Evolutionary conservation across 2,888 invertebrate genomes (phyloP).

Genomic region (Pherbina coryleti): DNA sequence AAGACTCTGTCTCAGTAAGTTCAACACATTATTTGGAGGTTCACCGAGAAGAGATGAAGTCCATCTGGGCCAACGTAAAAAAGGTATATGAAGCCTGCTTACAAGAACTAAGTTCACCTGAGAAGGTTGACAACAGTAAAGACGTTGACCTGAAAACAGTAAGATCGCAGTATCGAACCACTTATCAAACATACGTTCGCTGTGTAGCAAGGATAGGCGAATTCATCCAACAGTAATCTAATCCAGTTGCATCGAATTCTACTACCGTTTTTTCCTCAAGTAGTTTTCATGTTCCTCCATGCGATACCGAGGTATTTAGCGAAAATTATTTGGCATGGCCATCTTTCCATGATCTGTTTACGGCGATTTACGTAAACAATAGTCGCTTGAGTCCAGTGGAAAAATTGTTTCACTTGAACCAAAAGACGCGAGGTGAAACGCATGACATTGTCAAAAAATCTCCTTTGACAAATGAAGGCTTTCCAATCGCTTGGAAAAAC

Average conservation of each 20-base stretch:
- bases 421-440: slow-evolving; percentile 7
- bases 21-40: too few species aligned
- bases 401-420: background rate
- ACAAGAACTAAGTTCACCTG: too few species aligned
- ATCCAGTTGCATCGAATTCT: slow-evolving; percentile 1
- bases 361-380: slow-evolving; percentile 12
- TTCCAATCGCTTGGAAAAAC: background rate
- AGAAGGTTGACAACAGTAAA: background rate
- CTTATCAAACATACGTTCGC: background rate
- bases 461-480: background rate
- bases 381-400: background rate
- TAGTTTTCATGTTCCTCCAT: too few species aligned
- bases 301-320: too few species aligned
- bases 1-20: too few species aligned
- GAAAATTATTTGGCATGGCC: slow-evolving; percentile 12
- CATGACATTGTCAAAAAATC: slow-evolving; percentile 2
- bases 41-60: too few species aligned
- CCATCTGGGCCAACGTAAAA: too few species aligned
- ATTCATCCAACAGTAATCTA: too few species aligned
- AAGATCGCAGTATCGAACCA: background rate
- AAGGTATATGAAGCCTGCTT: too few species aligned
- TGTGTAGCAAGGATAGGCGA: background rate
- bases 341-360: slow-evolving; percentile 16
- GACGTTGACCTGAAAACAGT: background rate
- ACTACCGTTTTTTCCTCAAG: too few species aligned